phyloP scores from a whole-genome alignment of 2,113 vertebrate genomes.

The Callorhinus ursinus region DNA sequence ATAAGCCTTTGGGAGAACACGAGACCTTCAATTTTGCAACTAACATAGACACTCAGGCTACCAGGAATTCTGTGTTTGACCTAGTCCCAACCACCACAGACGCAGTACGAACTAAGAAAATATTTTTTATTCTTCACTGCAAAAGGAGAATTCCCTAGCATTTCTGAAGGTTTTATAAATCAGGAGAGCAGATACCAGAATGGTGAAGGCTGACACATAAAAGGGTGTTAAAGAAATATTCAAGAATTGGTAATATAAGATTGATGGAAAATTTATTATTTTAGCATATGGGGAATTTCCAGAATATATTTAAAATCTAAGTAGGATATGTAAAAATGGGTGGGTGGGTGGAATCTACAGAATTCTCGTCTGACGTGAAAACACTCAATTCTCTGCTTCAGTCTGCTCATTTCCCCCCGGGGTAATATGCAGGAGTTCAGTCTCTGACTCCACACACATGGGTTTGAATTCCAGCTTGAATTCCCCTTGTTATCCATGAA shows the following conservation, averaged over 20 bases:
- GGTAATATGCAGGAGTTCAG: not conserved
- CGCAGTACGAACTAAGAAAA: not conserved
- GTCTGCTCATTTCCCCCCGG: not conserved
- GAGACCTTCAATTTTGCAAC: not conserved
- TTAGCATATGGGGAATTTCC: not conserved
- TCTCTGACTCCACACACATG: not conserved
- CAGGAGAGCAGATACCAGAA: not conserved
- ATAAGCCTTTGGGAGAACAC: not conserved
- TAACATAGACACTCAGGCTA: not conserved
- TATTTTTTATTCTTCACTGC: not conserved
- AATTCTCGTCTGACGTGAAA: not conserved
- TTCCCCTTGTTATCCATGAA: not conserved
- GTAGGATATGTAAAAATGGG: not conserved
- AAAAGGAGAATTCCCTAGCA: not conserved
- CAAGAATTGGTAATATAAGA: not conserved
- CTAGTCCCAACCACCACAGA: not conserved
- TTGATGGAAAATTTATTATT: not conserved
- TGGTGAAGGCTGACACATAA: not conserved
- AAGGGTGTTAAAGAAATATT: not conserved
- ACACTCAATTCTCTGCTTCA: not conserved
- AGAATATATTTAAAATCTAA: slow-evolving; percentile 37
- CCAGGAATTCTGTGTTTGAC: not conserved
- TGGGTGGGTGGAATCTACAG: not conserved
- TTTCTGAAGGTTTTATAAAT: not conserved
- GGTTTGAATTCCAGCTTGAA: not conserved